These are phyloP conservation scores for Ceyx cyanopectus DNA, from an alignment of 2,113 vertebrate species.

Conservation along the genomic window DNA sequence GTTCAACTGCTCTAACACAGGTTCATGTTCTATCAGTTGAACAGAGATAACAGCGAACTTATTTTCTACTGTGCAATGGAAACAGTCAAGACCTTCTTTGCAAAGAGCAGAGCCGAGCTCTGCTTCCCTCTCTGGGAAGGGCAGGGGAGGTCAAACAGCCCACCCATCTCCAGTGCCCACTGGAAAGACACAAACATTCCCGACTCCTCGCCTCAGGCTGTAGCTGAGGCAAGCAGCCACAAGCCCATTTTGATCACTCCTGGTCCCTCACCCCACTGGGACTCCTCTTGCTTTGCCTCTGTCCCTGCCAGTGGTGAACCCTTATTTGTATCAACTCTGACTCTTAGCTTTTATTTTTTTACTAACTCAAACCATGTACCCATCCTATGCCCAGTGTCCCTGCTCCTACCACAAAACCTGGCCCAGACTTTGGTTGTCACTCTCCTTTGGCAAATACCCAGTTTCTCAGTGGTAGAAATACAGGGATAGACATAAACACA, in stretches of 20 bases:
- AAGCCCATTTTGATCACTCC: background rate
- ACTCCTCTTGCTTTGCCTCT: background rate
- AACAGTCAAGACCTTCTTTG: background rate
- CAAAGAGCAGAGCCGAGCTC: background rate
- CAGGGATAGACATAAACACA: background rate
- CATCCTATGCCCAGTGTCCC: rapidly evolving
- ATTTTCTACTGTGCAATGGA: background rate
- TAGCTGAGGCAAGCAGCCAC: background rate
- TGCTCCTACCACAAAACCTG: background rate
- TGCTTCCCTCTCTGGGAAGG: background rate
- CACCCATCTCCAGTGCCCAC: background rate
- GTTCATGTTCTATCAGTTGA: background rate
- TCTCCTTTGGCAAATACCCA: background rate
- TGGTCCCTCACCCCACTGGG: background rate
- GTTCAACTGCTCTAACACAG: background rate
- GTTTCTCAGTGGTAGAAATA: background rate
- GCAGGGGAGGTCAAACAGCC: background rate
- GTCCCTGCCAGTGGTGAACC: background rate
- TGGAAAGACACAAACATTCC: background rate
- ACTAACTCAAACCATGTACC: background rate
- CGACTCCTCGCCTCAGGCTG: background rate
- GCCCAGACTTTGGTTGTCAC: background rate
- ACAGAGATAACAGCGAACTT: conserved; percentile 7
- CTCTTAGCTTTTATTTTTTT: background rate
- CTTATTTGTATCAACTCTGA: background rate